These are phyloP conservation scores for Axea sp. DNA, from an alignment of 2,888 invertebrate genomes.

Conservation along the genomic window DNA sequence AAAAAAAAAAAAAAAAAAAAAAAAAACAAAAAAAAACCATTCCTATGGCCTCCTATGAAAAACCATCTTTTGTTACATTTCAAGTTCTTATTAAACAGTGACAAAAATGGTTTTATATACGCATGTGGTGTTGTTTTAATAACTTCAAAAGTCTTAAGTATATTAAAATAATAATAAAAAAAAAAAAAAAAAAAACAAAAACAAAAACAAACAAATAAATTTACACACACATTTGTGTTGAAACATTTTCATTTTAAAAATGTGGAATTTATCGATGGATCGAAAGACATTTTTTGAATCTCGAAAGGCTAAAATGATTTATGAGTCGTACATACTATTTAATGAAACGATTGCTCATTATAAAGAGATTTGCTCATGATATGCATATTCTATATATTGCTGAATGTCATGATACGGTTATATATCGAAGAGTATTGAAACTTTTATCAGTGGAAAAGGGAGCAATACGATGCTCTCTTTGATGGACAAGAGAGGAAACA, in stretches of 20 bases:
- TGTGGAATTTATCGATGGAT: neutral
- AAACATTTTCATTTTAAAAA: conserved; percentile 5
- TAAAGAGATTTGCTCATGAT: conserved; percentile 35
- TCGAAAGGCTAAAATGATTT: conserved; percentile 40
- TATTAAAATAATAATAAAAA: no score
- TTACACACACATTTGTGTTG: neutral
- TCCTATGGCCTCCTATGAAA: no score
- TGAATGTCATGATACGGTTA: conserved; percentile 46
- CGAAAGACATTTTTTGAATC: conserved; percentile 41
- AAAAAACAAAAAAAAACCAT: no score
- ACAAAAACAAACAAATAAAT: no score
- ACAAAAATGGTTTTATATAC: no score
- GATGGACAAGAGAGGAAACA: conserved; percentile 54
- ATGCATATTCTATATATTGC: conserved; percentile 29
- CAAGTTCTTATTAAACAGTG: no score
- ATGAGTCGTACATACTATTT: conserved; percentile 15
- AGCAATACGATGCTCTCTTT: conserved; percentile 68
- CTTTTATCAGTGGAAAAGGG: conserved; percentile 69
- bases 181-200: no score
- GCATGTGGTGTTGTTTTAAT: no score
- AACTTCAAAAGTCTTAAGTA: no score
- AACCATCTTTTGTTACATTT: no score
- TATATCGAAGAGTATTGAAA: conserved; percentile 68
- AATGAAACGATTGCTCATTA: conserved; percentile 43
- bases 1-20: no score